These are phyloP conservation scores for Boulengeromyrus knoepffleri DNA, from an alignment of 2,113 vertebrate species.

Conservation along the genomic window DNA sequence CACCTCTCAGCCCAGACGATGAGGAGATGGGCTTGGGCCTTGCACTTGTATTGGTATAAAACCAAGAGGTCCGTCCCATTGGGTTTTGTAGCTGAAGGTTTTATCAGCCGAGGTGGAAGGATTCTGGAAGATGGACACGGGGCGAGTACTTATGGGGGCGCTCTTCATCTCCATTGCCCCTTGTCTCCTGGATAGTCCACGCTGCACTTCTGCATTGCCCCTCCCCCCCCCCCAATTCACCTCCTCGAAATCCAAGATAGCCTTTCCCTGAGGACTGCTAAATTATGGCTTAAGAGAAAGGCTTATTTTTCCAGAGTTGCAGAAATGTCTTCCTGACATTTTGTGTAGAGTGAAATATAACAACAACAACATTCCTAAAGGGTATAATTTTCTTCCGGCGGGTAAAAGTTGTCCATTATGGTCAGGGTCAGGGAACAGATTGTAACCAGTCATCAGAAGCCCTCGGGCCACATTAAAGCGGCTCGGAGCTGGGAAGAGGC, in stretches of 20 bases:
- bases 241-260: slow-evolving; percentile 41
- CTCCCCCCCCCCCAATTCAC: slow-evolving; percentile 33
- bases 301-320: slow-evolving; percentile 35
- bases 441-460: slow-evolving; percentile 61
- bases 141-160: not conserved
- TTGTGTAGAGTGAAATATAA: slow-evolving; percentile 63
- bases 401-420: slow-evolving; percentile 65
- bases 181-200: not conserved
- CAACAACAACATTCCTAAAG: slow-evolving; percentile 57
- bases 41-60: not conserved
- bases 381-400: slow-evolving; percentile 40
- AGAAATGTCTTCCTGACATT: slow-evolving; percentile 44
- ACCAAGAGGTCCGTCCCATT: not conserved
- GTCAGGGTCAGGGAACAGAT: slow-evolving; percentile 71
- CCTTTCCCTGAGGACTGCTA: slow-evolving; percentile 38
- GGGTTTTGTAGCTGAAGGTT: not conserved
- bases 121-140: not conserved
- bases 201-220: not conserved
- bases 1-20: not conserved
- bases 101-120: not conserved
- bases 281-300: slow-evolving; percentile 42
- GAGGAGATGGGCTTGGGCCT: not conserved
- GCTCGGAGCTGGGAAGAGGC: slow-evolving; percentile 56
- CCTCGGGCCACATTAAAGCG: slow-evolving; percentile 36
- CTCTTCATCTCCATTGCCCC: not conserved